A percentile compares a stretch with the other conserved stretches of the same genome.
Evolutionary conservation across 2,888 invertebrate species (phyloP).

Genomic region (Eupithecia subumbrata): DNA sequence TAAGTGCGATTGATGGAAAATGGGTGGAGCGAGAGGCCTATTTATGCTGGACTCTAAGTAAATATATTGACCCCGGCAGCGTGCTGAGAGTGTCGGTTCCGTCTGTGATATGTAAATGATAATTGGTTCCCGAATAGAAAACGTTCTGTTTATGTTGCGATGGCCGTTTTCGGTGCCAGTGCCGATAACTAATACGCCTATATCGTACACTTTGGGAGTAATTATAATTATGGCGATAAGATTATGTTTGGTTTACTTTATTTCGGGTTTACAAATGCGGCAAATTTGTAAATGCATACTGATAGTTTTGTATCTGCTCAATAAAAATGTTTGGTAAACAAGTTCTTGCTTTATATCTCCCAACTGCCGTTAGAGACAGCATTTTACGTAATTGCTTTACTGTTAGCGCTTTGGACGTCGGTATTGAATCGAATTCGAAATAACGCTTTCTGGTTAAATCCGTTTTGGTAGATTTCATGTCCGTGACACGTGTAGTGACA

Average conservation of each 20-base stretch:
- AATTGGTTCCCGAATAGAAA: constrained; percentile 82
- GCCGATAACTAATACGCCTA: constrained; percentile 70
- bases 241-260: constrained; percentile 59
- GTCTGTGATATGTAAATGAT: constrained; percentile 83
- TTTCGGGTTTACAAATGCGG: constrained; percentile 42
- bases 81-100: constrained; percentile 78
- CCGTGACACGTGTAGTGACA: constrained; percentile 19
- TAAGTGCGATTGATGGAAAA: constrained; percentile 45
- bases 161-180: constrained; percentile 67
- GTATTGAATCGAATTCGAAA: background rate
- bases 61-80: constrained; percentile 81
- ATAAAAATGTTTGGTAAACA: constrained; percentile 11
- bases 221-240: constrained; percentile 64
- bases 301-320: constrained; percentile 20
- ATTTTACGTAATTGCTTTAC: constrained; percentile 6
- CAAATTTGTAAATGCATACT: constrained; percentile 31
- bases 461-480: constrained; percentile 12
- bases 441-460: constrained; percentile 8
- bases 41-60: constrained; percentile 66
- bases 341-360: constrained; percentile 11
- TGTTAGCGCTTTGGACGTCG: background rate
- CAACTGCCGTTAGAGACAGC: constrained; percentile 8
- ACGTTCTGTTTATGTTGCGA: constrained; percentile 76
- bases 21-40: constrained; percentile 58
- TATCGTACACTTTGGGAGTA: constrained; percentile 62